phyloP scores from a whole-genome alignment of 2,113 vertebrate genomes.

The Gopherus flavomarginatus region DNA sequence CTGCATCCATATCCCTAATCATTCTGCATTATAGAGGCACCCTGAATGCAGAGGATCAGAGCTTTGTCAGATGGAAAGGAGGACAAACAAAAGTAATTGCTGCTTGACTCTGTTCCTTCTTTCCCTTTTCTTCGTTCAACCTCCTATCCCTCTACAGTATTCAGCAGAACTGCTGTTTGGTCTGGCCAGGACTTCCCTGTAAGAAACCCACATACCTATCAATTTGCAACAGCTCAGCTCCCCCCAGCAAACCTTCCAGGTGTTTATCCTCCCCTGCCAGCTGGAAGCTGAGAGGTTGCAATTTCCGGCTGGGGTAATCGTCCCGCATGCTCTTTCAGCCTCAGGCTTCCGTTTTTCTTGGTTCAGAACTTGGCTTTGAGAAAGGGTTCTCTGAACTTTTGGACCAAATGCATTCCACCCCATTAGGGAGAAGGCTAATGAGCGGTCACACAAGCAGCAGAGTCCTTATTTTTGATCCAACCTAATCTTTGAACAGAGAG shows the following conservation, averaged over 20 bases:
- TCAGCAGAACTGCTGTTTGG: background rate
- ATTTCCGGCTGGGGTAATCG: background rate
- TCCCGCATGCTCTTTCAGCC: background rate
- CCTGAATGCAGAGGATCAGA: background rate
- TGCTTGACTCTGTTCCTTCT: background rate
- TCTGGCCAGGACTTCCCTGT: background rate
- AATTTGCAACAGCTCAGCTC: background rate
- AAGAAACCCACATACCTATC: background rate
- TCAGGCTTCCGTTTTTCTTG: background rate
- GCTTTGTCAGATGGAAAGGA: background rate
- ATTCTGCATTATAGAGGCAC: background rate
- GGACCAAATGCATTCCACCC: constrained; percentile 35
- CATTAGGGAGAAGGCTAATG: constrained; percentile 49
- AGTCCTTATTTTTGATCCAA: background rate
- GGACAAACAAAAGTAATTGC: background rate
- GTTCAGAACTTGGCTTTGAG: constrained; percentile 3
- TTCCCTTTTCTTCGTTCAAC: background rate
- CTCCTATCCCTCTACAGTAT: background rate
- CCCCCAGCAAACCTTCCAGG: constrained; percentile 8
- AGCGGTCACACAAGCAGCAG: background rate
- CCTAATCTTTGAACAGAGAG: background rate
- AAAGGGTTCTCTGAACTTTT: constrained; percentile 3
- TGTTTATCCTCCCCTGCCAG: constrained; percentile 15
- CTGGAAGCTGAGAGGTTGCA: background rate
- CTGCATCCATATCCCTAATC: background rate